Evolutionary conservation across 2,113 vertebrate genomes (phyloP).

Genomic region (Piaya cayana): DNA sequence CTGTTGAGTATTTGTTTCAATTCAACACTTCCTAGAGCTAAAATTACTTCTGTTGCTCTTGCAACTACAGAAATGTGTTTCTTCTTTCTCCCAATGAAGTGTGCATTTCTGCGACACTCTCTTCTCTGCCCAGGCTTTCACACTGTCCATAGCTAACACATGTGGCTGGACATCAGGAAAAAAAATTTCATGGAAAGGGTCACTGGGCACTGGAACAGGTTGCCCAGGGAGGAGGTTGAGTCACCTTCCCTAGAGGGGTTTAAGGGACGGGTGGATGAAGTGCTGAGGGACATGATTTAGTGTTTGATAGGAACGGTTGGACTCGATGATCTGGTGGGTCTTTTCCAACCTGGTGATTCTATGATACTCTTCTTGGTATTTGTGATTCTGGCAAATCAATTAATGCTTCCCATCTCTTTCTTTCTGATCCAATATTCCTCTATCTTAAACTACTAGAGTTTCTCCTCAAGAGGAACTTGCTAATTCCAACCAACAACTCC

Average conservation of each 20-base stretch:
- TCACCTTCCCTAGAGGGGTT: no score
- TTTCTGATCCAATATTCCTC: neutral
- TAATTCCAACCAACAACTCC: neutral
- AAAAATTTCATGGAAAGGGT: no score
- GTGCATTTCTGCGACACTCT: rapidly evolving
- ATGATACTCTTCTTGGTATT: neutral
- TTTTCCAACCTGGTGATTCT: no score
- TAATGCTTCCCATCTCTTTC: neutral
- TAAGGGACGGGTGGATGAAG: no score
- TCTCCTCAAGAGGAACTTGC: neutral
- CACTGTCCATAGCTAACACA: rapidly evolving
- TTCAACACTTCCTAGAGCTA: neutral
- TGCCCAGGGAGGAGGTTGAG: no score
- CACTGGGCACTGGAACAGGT: no score
- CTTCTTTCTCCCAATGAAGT: neutral
- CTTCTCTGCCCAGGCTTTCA: neutral
- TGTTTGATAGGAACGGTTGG: no score
- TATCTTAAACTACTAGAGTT: rapidly evolving
- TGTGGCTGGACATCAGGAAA: no score
- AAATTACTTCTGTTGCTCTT: neutral
- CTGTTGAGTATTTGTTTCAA: neutral
- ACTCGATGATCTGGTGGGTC: no score
- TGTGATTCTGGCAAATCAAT: neutral
- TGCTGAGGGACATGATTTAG: no score
- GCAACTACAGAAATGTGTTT: neutral